Percentiles rank a stretch among this genome's conserved stretches.
phyloP scores from a whole-genome alignment of 2,113 vertebrate genomes.

The Nyctereutes procyonoides region DNA sequence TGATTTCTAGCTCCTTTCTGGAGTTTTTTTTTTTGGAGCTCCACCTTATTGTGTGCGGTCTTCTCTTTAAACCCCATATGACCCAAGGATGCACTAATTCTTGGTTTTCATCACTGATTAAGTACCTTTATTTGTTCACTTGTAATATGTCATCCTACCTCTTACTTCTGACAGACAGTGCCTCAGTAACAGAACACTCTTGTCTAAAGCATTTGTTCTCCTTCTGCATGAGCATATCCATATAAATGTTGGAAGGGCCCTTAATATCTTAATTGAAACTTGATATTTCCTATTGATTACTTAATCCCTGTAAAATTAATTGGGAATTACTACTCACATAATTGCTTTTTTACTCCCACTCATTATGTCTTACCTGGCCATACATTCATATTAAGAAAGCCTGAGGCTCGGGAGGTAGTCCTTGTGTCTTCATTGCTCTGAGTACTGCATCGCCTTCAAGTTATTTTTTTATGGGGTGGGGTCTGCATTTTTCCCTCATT shows the following conservation, averaged over 20 bases:
- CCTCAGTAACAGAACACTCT: neutral
- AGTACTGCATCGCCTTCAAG: neutral
- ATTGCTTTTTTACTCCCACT: neutral
- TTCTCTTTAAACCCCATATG: neutral
- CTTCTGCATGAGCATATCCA: neutral
- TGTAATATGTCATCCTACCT: neutral
- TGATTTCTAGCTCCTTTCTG: neutral
- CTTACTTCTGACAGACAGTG: neutral
- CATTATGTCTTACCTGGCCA: neutral
- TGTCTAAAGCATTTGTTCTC: neutral
- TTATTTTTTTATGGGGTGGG: neutral
- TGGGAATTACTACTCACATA: neutral
- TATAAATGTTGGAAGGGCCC: neutral
- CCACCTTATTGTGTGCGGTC: neutral
- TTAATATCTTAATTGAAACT: neutral
- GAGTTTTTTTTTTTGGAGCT: neutral
- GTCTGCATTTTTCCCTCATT: neutral
- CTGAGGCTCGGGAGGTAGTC: neutral
- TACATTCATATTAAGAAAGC: neutral
- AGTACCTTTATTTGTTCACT: neutral
- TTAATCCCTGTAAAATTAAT: neutral
- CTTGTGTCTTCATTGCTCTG: neutral
- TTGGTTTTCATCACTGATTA: conserved; percentile 1
- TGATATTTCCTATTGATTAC: neutral
- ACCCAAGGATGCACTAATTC: neutral